A percentile compares a stretch with the other conserved stretches of the same genome.
phyloP scores from a whole-genome alignment of 2,113 vertebrate species.

The Malaclemys terrapin region DNA sequence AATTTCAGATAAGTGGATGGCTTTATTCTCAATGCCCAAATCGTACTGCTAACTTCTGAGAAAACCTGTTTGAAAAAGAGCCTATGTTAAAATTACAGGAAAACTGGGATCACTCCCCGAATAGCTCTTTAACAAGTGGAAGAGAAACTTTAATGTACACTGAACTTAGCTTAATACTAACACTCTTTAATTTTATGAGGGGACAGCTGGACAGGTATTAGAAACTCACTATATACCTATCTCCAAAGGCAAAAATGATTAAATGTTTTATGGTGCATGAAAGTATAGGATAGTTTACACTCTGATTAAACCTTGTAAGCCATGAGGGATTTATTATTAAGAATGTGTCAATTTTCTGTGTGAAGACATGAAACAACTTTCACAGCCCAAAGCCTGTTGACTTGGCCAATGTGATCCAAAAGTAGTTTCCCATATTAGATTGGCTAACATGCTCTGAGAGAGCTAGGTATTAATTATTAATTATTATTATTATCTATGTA shows the following conservation, averaged over 20 bases:
- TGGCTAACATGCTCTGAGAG: background rate
- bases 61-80: background rate
- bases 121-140: background rate
- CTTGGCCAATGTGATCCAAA: background rate
- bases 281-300: background rate
- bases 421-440: background rate
- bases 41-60: background rate
- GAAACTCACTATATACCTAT: background rate
- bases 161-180: background rate
- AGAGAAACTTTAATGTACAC: background rate
- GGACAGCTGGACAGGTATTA: background rate
- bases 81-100: background rate
- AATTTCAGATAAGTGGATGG: background rate
- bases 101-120: background rate
- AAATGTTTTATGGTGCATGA: background rate
- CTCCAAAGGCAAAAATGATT: background rate
- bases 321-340: background rate
- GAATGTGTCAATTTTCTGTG: background rate
- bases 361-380: background rate
- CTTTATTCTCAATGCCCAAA: background rate
- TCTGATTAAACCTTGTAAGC: background rate
- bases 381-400: background rate
- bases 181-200: background rate
- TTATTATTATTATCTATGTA: background rate
- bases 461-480: background rate